Conservation (phyloP, 2,797 vertebrate genomes). For the Semaprochilodus insignis region DNA sequence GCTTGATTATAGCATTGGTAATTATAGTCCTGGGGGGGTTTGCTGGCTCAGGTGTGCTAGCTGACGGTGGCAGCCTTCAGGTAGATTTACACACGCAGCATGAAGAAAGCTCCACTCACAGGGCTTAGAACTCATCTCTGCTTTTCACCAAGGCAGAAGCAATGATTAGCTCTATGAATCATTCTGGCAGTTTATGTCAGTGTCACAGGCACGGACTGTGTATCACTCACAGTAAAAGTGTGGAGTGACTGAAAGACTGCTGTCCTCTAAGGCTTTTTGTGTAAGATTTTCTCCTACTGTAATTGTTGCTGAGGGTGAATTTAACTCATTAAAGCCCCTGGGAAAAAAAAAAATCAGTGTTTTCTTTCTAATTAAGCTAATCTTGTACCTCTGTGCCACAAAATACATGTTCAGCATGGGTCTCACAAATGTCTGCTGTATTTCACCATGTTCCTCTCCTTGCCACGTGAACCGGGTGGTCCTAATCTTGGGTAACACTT, state of each 20-base stretch:
- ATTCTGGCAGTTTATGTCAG: constrained; percentile 1
- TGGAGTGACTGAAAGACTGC: not conserved
- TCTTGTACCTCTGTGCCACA: too few relatives aligned
- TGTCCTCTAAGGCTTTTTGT: not conserved
- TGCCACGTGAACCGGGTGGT: too few relatives aligned
- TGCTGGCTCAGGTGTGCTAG: constrained; percentile 45
- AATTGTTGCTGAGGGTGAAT: not conserved
- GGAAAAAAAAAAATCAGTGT: too few relatives aligned
- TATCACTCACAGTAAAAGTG: not conserved
- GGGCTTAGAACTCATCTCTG: not conserved
- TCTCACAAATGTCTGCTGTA: too few relatives aligned
- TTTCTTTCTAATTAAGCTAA: too few relatives aligned
- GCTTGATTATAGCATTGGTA: constrained; percentile 50
- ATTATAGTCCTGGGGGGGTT: constrained; percentile 40
- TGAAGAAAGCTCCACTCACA: constrained; percentile 1
- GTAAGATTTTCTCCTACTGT: not conserved
- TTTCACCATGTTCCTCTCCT: too few relatives aligned
- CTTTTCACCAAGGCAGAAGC: not conserved
- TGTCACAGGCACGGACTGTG: not conserved
- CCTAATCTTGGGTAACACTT: too few relatives aligned
- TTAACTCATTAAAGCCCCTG: not conserved
- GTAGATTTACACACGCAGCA: constrained; percentile 19
- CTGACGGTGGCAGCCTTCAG: constrained; percentile 20
- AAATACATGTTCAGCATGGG: too few relatives aligned
- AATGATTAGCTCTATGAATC: constrained; percentile 9